These are phyloP conservation scores for Apoderus coryli DNA, from an alignment of 2,888 invertebrate species.

Conservation along the genomic window DNA sequence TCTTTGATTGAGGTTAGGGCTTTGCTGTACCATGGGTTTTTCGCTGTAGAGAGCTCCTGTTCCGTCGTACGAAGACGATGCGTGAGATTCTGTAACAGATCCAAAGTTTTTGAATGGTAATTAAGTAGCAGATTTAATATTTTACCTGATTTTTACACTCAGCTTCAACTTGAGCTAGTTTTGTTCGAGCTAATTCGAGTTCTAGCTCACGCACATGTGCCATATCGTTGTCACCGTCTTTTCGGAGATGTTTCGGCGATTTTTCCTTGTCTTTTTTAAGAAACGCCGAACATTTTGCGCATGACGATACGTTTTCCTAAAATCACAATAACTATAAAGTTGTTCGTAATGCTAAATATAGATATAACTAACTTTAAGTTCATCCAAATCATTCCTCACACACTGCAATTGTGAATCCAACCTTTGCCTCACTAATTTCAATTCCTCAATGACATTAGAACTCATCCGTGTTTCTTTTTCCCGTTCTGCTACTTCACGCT, in stretches of 20 bases:
- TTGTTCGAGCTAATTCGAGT: constrained; percentile 90
- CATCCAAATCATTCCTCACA: constrained; percentile 43
- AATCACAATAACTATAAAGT: constrained; percentile 12
- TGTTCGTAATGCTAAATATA: not conserved
- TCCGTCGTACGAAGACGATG: constrained; percentile 77
- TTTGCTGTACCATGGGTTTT: constrained; percentile 84
- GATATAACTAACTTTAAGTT: constrained; percentile 43
- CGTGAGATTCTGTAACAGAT: constrained; percentile 55
- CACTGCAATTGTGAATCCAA: constrained; percentile 67
- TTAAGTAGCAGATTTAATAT: constrained; percentile 9
- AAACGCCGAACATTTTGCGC: constrained; percentile 35
- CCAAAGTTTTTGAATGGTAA: too few species aligned
- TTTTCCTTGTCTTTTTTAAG: constrained; percentile 16
- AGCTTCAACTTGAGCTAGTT: constrained; percentile 91
- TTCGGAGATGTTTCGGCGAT: constrained; percentile 11
- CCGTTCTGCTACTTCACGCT: constrained; percentile 58
- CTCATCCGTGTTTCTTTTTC: constrained; percentile 60
- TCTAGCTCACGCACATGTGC: constrained; percentile 74
- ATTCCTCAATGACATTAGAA: constrained; percentile 74
- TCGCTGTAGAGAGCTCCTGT: constrained; percentile 55
- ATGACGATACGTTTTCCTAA: constrained; percentile 40
- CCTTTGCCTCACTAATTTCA: constrained; percentile 81
- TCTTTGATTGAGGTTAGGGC: constrained; percentile 70
- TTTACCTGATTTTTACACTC: constrained; percentile 78
- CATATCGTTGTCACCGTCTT: constrained; percentile 29